Evolutionary conservation across 2,113 vertebrate genomes (phyloP).

Genomic region (Dunckerocampus dactyliophorus): DNA sequence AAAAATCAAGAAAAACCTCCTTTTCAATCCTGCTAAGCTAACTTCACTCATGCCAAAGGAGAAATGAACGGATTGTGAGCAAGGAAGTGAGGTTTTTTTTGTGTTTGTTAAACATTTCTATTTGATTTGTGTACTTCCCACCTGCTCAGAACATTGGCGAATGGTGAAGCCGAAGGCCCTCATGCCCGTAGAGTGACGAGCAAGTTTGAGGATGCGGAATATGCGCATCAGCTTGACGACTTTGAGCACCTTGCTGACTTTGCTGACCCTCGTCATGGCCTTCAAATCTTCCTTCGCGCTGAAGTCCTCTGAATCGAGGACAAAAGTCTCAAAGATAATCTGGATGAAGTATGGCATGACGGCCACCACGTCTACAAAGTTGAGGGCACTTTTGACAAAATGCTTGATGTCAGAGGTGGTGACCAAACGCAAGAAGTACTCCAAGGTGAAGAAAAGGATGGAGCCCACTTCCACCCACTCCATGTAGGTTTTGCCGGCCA

Average conservation of each 20-base stretch:
- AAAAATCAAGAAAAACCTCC: no score
- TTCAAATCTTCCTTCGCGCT: slow-evolving; percentile 80
- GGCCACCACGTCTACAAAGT: slow-evolving; percentile 84
- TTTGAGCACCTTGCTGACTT: slow-evolving; percentile 88
- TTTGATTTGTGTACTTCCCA: slow-evolving; percentile 32
- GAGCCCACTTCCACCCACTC: slow-evolving; percentile 80
- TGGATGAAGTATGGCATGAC: slow-evolving; percentile 89
- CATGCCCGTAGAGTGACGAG: slow-evolving; percentile 86
- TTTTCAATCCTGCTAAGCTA: neutral
- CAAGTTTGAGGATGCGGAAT: slow-evolving; percentile 88
- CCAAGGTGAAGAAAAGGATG: slow-evolving; percentile 83
- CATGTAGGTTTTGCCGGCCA: slow-evolving; percentile 79
- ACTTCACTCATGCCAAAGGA: neutral
- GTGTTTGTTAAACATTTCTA: neutral
- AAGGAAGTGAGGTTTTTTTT: no score
- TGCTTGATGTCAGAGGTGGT: slow-evolving; percentile 78
- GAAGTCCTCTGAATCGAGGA: slow-evolving; percentile 66
- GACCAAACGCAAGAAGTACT: slow-evolving; percentile 81
- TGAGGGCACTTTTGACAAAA: slow-evolving; percentile 81
- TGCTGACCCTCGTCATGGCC: slow-evolving; percentile 81
- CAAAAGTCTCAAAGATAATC: slow-evolving; percentile 78
- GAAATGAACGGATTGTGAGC: neutral
- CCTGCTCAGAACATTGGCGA: slow-evolving; percentile 89
- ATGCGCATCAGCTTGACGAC: slow-evolving; percentile 88
- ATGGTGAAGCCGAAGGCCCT: slow-evolving; percentile 88